Percentiles rank a stretch among this genome's conserved stretches.
Evolutionary conservation across 2,888 invertebrate genomes (phyloP).

Genomic region (Notocelia uddmanniana): DNA sequence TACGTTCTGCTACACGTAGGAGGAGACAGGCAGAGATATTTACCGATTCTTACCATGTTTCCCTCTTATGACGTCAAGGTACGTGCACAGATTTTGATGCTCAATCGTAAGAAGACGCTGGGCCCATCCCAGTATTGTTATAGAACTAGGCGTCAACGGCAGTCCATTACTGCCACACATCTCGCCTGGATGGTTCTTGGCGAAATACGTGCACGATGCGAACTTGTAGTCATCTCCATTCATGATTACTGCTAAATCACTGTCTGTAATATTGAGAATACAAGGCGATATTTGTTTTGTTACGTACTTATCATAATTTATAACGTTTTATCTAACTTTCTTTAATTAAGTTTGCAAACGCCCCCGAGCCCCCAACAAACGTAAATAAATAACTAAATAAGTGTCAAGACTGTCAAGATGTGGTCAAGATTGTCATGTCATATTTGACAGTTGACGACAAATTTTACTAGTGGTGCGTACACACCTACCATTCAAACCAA

Average conservation of each 20-base stretch:
- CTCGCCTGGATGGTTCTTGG: constrained; percentile 95
- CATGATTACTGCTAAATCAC: constrained; percentile 48
- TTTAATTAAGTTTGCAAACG: background rate
- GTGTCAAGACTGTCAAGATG: background rate
- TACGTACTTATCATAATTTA: background rate
- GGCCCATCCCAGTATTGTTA: constrained; percentile 95
- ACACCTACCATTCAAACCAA: background rate
- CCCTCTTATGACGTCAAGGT: constrained; percentile 95
- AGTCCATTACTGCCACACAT: constrained; percentile 98
- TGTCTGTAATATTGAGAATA: background rate
- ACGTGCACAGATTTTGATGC: constrained; percentile 94
- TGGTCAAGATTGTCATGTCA: background rate
- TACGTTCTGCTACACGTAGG: no score
- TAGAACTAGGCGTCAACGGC: constrained; percentile 98
- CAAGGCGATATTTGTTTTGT: no score
- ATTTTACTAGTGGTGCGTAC: background rate
- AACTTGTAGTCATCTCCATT: constrained; percentile 80
- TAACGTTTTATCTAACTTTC: background rate
- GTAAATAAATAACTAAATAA: constrained; percentile 44
- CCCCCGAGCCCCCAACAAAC: constrained; percentile 23
- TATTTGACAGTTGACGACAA: background rate
- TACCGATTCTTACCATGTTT: constrained; percentile 95
- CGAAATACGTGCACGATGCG: constrained; percentile 96
- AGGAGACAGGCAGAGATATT: no score
- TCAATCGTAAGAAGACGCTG: constrained; percentile 92